phyloP scores from a whole-genome alignment of 2,113 vertebrate species.

The Oryzias javanicus region DNA sequence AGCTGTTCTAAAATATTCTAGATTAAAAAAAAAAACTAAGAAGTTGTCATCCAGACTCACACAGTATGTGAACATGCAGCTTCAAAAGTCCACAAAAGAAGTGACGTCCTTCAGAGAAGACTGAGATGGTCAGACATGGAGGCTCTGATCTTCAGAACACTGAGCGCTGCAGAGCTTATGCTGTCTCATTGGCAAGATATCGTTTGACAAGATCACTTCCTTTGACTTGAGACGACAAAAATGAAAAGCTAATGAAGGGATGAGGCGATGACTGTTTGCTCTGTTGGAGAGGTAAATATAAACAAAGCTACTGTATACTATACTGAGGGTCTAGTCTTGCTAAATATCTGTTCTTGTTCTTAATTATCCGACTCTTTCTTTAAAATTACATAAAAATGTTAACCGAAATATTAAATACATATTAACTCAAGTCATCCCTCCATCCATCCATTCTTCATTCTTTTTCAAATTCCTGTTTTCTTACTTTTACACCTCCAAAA shows the following conservation, averaged over 20 bases:
- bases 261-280: constrained; percentile 24
- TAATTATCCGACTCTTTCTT: too few species aligned
- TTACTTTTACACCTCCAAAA: too few species aligned
- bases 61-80: too few species aligned
- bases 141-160: constrained; percentile 7
- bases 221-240: constrained; percentile 44
- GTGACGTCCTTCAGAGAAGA: constrained; percentile 14
- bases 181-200: constrained; percentile 37
- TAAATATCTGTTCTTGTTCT: too few species aligned
- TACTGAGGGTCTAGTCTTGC: background rate
- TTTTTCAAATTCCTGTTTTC: too few species aligned
- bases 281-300: constrained; percentile 29
- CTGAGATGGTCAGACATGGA: constrained; percentile 13
- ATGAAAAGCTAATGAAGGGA: constrained; percentile 13
- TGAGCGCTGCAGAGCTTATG: constrained; percentile 29
- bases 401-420: too few species aligned
- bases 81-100: constrained; percentile 34
- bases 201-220: constrained; percentile 45
- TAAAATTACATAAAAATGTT: too few species aligned
- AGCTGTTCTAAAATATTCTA: too few species aligned
- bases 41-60: too few species aligned
- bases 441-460: background rate
- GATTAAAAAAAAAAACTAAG: too few species aligned
- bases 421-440: background rate
- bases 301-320: constrained; percentile 15